These are phyloP conservation scores for Triplophysa bombifrons DNA, from an alignment of 2,797 vertebrate genomes.

Conservation along the genomic window DNA sequence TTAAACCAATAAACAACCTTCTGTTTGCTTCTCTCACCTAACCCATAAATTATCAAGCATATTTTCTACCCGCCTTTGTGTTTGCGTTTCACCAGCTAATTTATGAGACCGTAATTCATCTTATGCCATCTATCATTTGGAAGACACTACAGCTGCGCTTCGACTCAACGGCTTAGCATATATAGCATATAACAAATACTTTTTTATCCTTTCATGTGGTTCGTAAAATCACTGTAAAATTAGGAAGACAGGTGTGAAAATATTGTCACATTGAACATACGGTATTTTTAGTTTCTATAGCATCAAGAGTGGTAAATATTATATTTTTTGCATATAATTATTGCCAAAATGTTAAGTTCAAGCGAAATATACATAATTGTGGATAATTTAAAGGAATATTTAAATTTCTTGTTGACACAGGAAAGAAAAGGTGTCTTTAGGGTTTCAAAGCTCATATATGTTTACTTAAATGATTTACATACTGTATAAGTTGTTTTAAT, in stretches of 20 bases:
- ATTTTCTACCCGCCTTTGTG: slow-evolving; percentile 3
- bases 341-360: not conserved
- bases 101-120: slow-evolving; percentile 4
- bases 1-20: slow-evolving; percentile 33
- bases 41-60: not conserved
- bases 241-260: slow-evolving; percentile 8
- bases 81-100: slow-evolving; percentile 17
- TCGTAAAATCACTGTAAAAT: not conserved
- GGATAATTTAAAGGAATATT: not conserved
- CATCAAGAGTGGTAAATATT: not conserved
- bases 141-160: slow-evolving; percentile 10
- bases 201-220: not conserved
- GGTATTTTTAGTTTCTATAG: not conserved
- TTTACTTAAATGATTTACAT: too few relatives aligned
- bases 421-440: too few relatives aligned
- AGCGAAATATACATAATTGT: not conserved
- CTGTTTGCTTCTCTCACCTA: not conserved
- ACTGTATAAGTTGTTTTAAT: too few relatives aligned
- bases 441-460: too few relatives aligned
- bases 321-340: too few relatives aligned
- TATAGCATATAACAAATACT: not conserved
- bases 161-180: not conserved
- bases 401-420: too few relatives aligned
- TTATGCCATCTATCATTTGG: slow-evolving; percentile 4
- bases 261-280: not conserved